Evolutionary conservation across 2,113 vertebrate species (phyloP).

Genomic region (Chiloscyllium plagiosum): DNA sequence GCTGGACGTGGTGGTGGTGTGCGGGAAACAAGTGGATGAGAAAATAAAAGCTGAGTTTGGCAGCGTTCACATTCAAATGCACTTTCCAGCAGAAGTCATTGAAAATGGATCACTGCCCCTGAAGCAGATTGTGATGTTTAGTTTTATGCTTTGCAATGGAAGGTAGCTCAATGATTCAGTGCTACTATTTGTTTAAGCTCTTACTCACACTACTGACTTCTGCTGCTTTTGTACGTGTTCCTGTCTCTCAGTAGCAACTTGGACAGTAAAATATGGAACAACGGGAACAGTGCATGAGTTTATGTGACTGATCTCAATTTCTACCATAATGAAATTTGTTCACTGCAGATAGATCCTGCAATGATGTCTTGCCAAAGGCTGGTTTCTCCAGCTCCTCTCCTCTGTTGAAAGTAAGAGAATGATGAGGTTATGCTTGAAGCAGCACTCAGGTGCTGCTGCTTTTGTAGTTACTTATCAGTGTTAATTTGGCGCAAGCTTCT

Average conservation of each 20-base stretch:
- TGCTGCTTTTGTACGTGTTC: not conserved
- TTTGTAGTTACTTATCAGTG: not conserved
- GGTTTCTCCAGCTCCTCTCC: not conserved
- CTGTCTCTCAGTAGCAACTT: not conserved
- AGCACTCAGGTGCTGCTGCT: not conserved
- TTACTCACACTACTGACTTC: not conserved
- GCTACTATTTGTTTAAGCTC: not conserved
- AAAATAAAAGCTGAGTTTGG: not conserved
- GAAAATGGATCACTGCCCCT: not conserved
- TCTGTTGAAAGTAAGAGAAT: not conserved
- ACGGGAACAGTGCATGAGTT: not conserved
- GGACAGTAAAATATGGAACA: not conserved
- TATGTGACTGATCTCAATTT: not conserved
- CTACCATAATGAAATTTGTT: not conserved
- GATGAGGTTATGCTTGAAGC: not conserved
- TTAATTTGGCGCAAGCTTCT: not conserved
- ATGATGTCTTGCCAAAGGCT: not conserved
- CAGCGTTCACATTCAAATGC: not conserved
- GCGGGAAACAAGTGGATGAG: not conserved
- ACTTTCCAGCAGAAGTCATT: not conserved
- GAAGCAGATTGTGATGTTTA: not conserved
- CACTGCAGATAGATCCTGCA: not conserved
- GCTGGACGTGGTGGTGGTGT: too few relatives aligned
- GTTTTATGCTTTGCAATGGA: not conserved
- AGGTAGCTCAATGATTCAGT: not conserved